phyloP scores from a whole-genome alignment of 2,797 vertebrate species.

The Eulemur rubriventer region DNA sequence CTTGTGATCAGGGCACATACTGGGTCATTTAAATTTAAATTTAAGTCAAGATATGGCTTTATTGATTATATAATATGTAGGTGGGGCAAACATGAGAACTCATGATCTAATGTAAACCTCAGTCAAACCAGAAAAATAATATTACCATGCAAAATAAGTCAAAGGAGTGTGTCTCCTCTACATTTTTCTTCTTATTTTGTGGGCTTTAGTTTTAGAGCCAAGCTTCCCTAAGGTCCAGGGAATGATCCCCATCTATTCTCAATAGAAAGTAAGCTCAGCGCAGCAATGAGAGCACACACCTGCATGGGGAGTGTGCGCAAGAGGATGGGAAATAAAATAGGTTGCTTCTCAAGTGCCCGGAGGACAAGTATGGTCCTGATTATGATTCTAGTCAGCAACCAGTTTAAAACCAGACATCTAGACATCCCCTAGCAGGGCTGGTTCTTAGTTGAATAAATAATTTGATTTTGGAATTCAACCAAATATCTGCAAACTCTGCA shows the following conservation, averaged over 20 bases:
- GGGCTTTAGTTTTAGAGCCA: not conserved
- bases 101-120: not conserved
- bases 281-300: not conserved
- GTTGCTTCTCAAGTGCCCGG: not conserved
- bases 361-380: constrained; percentile 28
- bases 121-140: not conserved
- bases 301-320: not conserved
- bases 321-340: not conserved
- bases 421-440: constrained; percentile 3
- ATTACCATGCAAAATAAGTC: not conserved
- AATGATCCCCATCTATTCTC: not conserved
- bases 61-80: not conserved
- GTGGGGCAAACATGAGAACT: not conserved
- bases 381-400: constrained; percentile 43
- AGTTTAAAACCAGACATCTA: constrained; percentile 39
- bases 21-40: not conserved
- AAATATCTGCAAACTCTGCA: constrained; percentile 49
- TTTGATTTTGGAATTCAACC: constrained; percentile 60
- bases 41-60: not conserved
- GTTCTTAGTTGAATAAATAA: constrained; percentile 66
- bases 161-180: not conserved
- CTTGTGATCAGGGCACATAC: not conserved
- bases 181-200: constrained; percentile 14
- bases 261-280: not conserved
- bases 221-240: not conserved